Percentiles rank a stretch among this genome's conserved stretches.
These are phyloP conservation scores for Scaptomyza flava DNA, from an alignment of 2,888 invertebrate genomes.

Conservation along the genomic window DNA sequence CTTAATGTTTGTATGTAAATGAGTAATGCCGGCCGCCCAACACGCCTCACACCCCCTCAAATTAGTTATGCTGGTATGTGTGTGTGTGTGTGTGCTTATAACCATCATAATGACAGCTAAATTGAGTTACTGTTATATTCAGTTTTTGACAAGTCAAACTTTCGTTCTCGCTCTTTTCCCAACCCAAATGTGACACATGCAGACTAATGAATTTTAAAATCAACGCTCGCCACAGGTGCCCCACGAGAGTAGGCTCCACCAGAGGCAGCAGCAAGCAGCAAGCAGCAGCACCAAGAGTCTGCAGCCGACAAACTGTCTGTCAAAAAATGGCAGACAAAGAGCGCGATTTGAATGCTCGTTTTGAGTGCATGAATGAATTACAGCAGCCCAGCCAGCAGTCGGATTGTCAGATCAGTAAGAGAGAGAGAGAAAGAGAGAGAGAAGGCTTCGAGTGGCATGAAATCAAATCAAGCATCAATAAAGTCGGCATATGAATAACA, in stretches of 20 bases:
- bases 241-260: constrained; percentile 9
- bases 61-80: constrained; percentile 20
- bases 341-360: constrained; percentile 72
- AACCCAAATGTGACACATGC: constrained; percentile 80
- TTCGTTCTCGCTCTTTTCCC: constrained; percentile 6
- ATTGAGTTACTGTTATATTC: constrained; percentile 57
- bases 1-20: constrained; percentile 40
- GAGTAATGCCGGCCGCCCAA: constrained; percentile 10
- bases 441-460: constrained; percentile 30
- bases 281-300: not conserved
- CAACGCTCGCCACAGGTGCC: constrained; percentile 79
- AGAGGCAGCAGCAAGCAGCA: not conserved
- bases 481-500: constrained; percentile 79
- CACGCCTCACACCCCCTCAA: not conserved
- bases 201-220: constrained; percentile 84
- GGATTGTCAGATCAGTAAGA: constrained; percentile 9
- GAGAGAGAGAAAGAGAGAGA: constrained; percentile 10
- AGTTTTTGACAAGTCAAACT: constrained; percentile 63
- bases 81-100: constrained; percentile 3
- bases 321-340: constrained; percentile 66
- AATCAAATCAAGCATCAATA: constrained; percentile 78
- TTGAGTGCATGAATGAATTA: constrained; percentile 81
- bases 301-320: constrained; percentile 77
- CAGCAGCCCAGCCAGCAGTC: constrained; percentile 22
- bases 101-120: constrained; percentile 71